Percentiles rank a stretch among this genome's conserved stretches.
Conservation (phyloP, 2,888 invertebrate species). For the Therioaphis trifolii region DNA sequence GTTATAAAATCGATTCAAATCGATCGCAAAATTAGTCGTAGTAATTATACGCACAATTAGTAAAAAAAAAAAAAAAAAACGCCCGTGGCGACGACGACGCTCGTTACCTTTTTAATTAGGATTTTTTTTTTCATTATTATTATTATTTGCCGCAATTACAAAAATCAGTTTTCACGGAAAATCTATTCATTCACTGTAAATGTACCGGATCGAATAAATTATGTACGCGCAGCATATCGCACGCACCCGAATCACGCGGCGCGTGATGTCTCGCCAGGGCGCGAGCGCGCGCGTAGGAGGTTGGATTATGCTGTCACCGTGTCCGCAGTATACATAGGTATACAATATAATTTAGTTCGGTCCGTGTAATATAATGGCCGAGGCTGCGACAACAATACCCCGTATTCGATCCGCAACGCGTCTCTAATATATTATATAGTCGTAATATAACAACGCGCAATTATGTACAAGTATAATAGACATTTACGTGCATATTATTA, state of each 20-base stretch:
- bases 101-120: conserved; percentile 19
- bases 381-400: not conserved
- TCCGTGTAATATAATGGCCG: not conserved
- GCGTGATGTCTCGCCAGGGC: not conserved
- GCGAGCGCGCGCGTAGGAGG: not conserved
- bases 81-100: not conserved
- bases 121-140: not conserved
- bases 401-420: not conserved
- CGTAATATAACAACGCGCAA: too few species aligned
- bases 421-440: too few species aligned
- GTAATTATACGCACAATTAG: not conserved
- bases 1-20: conserved; percentile 17
- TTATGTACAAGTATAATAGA: not conserved
- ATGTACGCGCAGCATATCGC: conserved; percentile 37
- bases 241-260: conserved; percentile 4
- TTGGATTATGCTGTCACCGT: not conserved
- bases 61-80: too few species aligned
- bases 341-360: too few species aligned
- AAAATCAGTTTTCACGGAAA: conserved; percentile 44
- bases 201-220: conserved; percentile 49
- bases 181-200: not conserved
- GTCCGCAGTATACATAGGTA: too few species aligned
- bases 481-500: too few species aligned
- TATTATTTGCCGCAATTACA: not conserved
- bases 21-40: not conserved